These are phyloP conservation scores for Semotilus atromaculatus DNA, from an alignment of 2,797 vertebrate species.

Conservation along the genomic window DNA sequence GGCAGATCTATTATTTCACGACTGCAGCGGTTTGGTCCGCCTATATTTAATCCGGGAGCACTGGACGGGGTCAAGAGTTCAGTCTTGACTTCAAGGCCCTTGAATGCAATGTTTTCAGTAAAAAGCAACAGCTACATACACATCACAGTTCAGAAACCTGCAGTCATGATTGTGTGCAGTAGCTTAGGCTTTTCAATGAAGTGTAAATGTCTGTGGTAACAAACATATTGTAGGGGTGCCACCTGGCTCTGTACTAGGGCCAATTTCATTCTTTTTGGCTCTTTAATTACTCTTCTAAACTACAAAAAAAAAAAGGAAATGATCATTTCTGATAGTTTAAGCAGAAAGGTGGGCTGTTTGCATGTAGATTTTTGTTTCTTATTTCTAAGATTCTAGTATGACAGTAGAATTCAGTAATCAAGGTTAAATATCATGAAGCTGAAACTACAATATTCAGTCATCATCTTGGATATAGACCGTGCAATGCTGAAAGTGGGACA, in stretches of 20 bases:
- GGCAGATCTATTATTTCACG: conserved; percentile 1
- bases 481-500: background rate
- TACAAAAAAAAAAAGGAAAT: background rate
- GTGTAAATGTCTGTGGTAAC: background rate
- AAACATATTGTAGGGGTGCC: background rate
- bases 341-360: background rate
- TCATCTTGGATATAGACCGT: background rate
- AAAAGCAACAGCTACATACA: background rate
- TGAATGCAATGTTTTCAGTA: conserved; percentile 13
- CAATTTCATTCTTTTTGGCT: background rate
- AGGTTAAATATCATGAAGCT: background rate
- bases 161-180: background rate
- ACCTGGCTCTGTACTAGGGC: background rate
- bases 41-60: conserved; percentile 26
- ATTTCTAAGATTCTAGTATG: background rate
- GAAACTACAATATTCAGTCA: background rate
- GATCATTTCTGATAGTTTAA: background rate
- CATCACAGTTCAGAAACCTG: background rate
- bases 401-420: background rate
- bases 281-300: background rate
- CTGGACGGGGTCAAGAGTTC: conserved; percentile 18
- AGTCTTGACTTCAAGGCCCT: background rate
- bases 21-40: background rate
- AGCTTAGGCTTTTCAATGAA: background rate
- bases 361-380: background rate